Percentiles rank a stretch among this genome's conserved stretches.
These are phyloP conservation scores for Aulostomus chinensis DNA, from an alignment of 2,797 vertebrate species.

Conservation along the genomic window DNA sequence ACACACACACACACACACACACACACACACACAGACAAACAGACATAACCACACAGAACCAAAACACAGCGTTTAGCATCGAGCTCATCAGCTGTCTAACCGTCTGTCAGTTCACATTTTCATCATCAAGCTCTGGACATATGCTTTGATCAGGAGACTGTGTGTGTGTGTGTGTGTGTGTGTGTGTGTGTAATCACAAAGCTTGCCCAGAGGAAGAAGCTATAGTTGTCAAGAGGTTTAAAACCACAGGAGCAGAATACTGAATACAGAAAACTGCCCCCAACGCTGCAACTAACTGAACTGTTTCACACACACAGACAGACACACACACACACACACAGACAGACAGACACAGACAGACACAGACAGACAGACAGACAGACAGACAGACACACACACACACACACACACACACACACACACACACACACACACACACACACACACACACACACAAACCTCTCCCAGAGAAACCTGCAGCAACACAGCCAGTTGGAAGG, in stretches of 20 bases:
- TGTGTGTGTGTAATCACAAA: constrained; percentile 13
- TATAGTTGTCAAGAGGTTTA: not conserved
- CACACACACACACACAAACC: too few relatives aligned
- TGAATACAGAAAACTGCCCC: not conserved
- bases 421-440: too few relatives aligned
- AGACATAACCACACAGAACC: constrained; percentile 4
- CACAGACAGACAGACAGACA: too few relatives aligned
- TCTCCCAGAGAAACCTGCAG: too few relatives aligned
- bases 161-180: constrained; percentile 7
- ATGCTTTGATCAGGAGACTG: constrained; percentile 56
- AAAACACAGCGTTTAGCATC: constrained; percentile 33
- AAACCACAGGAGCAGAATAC: not conserved
- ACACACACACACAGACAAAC: constrained; percentile 13
- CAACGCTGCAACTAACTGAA: not conserved
- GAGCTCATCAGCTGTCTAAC: constrained; percentile 68
- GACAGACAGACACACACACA: too few relatives aligned
- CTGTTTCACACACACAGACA: too few relatives aligned
- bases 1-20: constrained; percentile 9
- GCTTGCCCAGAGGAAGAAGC: not conserved
- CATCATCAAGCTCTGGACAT: constrained; percentile 48
- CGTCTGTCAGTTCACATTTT: constrained; percentile 58
- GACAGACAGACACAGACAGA: too few relatives aligned
- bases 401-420: too few relatives aligned
- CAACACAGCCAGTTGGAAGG: too few relatives aligned
- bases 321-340: too few relatives aligned